These are phyloP conservation scores for Melopsittacus undulatus DNA, from an alignment of 2,797 vertebrate species.

Conservation along the genomic window DNA sequence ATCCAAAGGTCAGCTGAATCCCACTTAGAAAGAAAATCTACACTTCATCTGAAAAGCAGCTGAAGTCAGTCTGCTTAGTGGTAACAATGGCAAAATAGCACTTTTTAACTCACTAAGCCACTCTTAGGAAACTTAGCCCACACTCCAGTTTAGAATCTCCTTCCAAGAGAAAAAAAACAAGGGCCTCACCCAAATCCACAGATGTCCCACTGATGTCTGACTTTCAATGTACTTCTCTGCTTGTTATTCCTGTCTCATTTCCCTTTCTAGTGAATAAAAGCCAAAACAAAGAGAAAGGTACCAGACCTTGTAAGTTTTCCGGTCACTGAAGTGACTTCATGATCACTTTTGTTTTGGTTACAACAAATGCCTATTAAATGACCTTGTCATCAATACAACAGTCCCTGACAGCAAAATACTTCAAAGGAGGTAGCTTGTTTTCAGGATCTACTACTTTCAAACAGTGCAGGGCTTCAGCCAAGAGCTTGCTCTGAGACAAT, in stretches of 20 bases:
- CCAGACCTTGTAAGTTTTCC: background rate
- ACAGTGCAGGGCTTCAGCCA: background rate
- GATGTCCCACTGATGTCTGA: background rate
- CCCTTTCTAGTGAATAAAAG: background rate
- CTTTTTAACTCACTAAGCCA: background rate
- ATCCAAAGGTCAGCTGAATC: background rate
- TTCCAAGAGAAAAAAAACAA: background rate
- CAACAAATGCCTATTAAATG: background rate
- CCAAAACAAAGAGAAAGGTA: background rate
- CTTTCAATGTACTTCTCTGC: background rate
- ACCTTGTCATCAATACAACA: background rate
- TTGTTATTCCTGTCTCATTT: background rate
- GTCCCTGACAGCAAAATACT: background rate
- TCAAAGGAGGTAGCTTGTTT: background rate
- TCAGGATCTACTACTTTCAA: background rate
- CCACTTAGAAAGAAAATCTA: background rate
- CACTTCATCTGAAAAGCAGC: background rate
- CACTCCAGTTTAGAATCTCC: background rate
- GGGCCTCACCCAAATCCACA: background rate
- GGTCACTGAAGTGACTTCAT: background rate
- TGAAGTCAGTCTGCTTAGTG: background rate
- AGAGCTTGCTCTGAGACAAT: background rate
- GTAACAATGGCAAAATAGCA: background rate
- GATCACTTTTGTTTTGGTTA: background rate
- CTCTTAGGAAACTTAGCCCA: background rate